Evolutionary conservation across 2,113 vertebrate species (phyloP).

Genomic region (Toxostoma redivivum): DNA sequence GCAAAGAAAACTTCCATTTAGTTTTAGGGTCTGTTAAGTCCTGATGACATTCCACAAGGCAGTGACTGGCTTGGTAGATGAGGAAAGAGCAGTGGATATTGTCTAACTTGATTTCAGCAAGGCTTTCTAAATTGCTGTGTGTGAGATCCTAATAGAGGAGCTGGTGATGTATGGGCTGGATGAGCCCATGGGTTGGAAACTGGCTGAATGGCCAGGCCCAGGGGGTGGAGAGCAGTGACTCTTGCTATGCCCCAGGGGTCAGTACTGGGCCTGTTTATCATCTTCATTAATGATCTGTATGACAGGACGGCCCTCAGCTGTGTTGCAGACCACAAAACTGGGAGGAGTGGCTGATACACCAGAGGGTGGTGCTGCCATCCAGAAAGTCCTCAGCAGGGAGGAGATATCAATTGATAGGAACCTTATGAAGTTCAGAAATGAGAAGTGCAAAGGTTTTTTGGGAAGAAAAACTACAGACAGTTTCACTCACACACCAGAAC

Average conservation of each 20-base stretch:
- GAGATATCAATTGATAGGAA: neutral
- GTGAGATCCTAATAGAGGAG: neutral
- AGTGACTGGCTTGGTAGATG: neutral
- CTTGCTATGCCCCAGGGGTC: neutral
- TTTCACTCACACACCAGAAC: neutral
- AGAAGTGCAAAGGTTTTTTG: neutral
- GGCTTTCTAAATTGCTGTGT: neutral
- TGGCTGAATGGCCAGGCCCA: neutral
- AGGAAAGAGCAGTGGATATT: neutral
- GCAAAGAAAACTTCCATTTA: neutral
- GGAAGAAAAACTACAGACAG: neutral
- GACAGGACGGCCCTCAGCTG: neutral
- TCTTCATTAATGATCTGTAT: neutral
- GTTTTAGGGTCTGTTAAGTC: neutral
- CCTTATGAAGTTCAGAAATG: neutral
- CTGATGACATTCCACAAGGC: neutral
- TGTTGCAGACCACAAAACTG: neutral
- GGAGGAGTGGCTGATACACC: neutral
- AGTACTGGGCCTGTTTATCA: neutral
- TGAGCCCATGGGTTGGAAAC: neutral
- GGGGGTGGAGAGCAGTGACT: neutral
- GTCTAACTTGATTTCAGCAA: neutral
- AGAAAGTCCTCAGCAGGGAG: neutral
- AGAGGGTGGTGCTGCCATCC: rapidly evolving
- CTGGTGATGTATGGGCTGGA: neutral